A percentile compares a stretch with the other conserved stretches of the same genome.
These are phyloP conservation scores for Netta rufina DNA, from an alignment of 2,797 vertebrate species.

Conservation along the genomic window DNA sequence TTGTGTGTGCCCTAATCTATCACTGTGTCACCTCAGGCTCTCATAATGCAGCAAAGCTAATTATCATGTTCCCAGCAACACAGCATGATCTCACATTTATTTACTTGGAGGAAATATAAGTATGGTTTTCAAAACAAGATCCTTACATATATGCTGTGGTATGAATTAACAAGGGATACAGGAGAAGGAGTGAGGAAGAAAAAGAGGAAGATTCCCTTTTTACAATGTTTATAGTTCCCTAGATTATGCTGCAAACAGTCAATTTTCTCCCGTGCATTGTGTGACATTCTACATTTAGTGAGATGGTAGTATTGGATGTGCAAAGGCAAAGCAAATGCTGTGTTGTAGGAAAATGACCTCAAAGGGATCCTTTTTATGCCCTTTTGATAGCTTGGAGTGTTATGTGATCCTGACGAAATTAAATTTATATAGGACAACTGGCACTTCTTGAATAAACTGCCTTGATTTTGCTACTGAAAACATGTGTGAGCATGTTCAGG, in stretches of 20 bases:
- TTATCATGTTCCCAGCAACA: slow-evolving; percentile 54
- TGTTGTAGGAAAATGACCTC: not conserved
- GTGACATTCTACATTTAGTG: not conserved
- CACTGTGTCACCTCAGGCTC: slow-evolving; percentile 59
- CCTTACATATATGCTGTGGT: not conserved
- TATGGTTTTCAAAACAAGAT: slow-evolving; percentile 9
- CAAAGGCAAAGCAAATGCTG: slow-evolving; percentile 25
- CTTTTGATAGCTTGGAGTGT: not conserved
- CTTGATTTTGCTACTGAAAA: slow-evolving; percentile 26
- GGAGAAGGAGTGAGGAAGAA: not conserved
- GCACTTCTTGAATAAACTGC: not conserved
- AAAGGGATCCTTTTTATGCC: not conserved
- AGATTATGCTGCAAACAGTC: not conserved
- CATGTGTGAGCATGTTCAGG: not conserved
- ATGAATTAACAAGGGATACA: not conserved
- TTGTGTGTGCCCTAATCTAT: slow-evolving; percentile 1
- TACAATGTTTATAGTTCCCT: not conserved
- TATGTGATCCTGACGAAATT: slow-evolving; percentile 14
- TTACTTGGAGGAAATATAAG: slow-evolving; percentile 43
- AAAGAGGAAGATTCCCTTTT: not conserved
- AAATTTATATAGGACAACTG: slow-evolving; percentile 13
- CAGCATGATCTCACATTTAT: slow-evolving; percentile 36
- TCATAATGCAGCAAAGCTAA: slow-evolving; percentile 60
- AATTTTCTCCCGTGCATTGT: slow-evolving; percentile 1
- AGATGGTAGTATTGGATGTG: not conserved